Evolutionary conservation across 2,113 vertebrate genomes (phyloP), one percentile per base, ranked within the genome.

Genomic region (Campylomormyrus numenius): DNA sequence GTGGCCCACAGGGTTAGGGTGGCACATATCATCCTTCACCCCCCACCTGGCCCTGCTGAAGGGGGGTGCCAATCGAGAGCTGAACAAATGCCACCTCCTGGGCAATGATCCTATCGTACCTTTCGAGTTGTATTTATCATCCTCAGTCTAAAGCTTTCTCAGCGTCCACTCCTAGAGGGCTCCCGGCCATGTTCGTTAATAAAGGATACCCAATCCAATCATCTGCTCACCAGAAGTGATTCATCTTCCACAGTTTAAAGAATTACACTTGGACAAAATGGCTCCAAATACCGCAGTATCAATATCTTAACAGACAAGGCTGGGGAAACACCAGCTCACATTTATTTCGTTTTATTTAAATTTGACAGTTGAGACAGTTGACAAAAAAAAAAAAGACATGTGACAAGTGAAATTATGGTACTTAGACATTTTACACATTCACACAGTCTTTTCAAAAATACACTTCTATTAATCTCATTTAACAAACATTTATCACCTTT

Each of bases 311-410:
- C 8, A 62, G 56, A 56, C 53, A 46, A 6, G 39, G 21, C 3
- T 15, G 21, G 58, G 39, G 39, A 42, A 24, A 11, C 56, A 5
- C 3, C 2, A 70, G n/a, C 62, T 31, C n/a, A 70, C n/a, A 27
- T 70, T 70, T 13, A 42, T 58, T 48, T 9, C 90, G 93, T 95
- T 95, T 95, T 94, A 95, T 95, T 95, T 94, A 92, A 95, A 95
- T 94, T 94, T 94, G 94, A 95, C 93, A 94, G 92, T 93, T 92
- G 89, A 95, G 94, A 92, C 39, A 13, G 46, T n/a, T 89, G 85
- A 94, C 89, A 85, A 93, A 93, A 94, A 31, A 93, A 49, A 52
- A 52, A 89, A 50, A 17, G 2, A 85, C 39, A 56, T 58, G 45
- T 52, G 13, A 52, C 50, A n/a, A 85, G 50, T 85, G 77, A 89